Base-by-base conservation (phyloP, 2,797 vertebrate genomes). In the Gymnoscopelus braueri region DNA sequence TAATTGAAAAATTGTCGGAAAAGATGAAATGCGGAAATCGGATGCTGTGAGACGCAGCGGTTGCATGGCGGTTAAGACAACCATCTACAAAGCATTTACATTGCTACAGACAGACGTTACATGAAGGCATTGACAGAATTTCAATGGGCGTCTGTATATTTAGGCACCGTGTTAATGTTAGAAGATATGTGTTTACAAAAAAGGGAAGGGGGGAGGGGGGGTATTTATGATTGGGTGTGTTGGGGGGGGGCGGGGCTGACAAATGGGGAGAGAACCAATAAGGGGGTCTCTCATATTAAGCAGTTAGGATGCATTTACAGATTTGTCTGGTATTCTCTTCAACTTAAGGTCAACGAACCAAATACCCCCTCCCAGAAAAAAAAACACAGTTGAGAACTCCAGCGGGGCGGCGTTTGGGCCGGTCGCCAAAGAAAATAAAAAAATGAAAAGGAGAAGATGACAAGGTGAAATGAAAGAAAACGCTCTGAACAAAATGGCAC, bases 81-180 rank as follows among this genome's bases (percentile, higher is more conserved):
- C 85, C 89, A 80, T 79, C 87, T 83, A 90, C 80, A 75, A 90
- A 90, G 88, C 89, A 89, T 93, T 94, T 93, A 94, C 93, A 95
- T 80, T 75, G 92, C 94, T 93, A 95, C 93, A 88, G 84, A 91
- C 89, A 83, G 89, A 87, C 82, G 55, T 85, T 91, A 91, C 89
- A 93, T 86, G 82, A 94, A 94, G 91, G 93, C 92, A 93, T 94
- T 89, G 89, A 92, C 83, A 88, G 86, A 89, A 94, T 89, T 91
- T 93, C 90, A 93, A 91, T 87, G 92, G 74, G 95, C 94, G 92
- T 93, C 95, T 98, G 96, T 96, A 96, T 97, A 98, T 98, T 97
- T 97, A 99, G 97, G 97, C 98, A 99, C 98, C 97, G 96, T 97
- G 95, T 97, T 95, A 95, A 88, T 92, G 85, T 91, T 88, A 84